Evolutionary conservation across 1,140 invertebrate genomes (phyloP).

Genomic region (Drosophila pectinifera): DNA sequence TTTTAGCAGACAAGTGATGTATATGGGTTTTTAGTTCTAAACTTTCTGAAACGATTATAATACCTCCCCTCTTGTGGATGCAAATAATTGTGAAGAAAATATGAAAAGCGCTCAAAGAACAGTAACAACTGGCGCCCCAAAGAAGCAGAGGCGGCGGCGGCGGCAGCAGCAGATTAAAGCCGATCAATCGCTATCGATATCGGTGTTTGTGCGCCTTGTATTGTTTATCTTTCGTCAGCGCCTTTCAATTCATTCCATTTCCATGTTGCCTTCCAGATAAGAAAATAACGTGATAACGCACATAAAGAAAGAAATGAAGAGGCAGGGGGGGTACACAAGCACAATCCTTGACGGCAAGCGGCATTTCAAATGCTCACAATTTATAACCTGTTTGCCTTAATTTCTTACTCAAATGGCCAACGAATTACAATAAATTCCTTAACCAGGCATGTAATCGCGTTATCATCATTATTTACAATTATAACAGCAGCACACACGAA

Average conservation of each 20-base stretch:
- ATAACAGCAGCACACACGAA: constrained; percentile 51
- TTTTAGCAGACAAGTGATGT: too few species aligned
- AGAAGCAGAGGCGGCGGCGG: constrained; percentile 9
- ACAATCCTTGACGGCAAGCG: constrained; percentile 30
- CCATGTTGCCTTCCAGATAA: constrained; percentile 47
- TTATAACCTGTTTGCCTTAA: constrained; percentile 68
- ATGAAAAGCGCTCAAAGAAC: not conserved
- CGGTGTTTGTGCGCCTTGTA: constrained; percentile 31
- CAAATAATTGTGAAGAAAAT: not conserved
- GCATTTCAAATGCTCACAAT: constrained; percentile 50
- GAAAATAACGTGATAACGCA: constrained; percentile 25
- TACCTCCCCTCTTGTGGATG: not conserved
- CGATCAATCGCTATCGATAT: constrained; percentile 48
- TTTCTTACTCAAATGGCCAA: constrained; percentile 65
- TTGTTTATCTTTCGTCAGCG: constrained; percentile 48
- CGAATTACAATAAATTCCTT: constrained; percentile 77
- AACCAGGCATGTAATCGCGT: constrained; percentile 71
- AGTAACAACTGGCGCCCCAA: constrained; percentile 18
- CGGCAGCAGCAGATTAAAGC: constrained; percentile 30
- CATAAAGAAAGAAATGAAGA: constrained; percentile 16
- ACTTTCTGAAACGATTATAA: not conserved
- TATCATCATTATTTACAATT: constrained; percentile 79
- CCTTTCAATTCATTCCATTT: constrained; percentile 58
- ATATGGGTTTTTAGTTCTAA: not conserved
- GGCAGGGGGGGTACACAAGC: not conserved